phyloP scores from a whole-genome alignment of 2,888 invertebrate genomes.

The Creontiades dilutus region DNA sequence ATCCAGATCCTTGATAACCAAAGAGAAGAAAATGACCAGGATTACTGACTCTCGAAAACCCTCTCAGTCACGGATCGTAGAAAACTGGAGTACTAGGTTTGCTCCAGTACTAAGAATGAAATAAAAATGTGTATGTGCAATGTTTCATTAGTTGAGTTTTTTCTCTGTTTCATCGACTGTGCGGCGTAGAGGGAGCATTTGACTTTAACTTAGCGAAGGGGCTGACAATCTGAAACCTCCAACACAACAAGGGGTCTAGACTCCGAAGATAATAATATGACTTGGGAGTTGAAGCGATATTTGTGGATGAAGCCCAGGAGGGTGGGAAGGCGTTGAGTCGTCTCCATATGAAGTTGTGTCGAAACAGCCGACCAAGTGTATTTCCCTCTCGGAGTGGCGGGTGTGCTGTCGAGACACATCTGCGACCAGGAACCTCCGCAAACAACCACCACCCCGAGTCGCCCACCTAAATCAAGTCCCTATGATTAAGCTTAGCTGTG shows the following conservation, averaged over 20 bases:
- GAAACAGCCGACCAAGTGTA: slow-evolving; percentile 31
- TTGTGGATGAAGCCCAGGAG: background rate
- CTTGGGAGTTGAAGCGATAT: background rate
- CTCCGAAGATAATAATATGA: slow-evolving; percentile 10
- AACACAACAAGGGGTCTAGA: background rate
- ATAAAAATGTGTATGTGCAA: too few relatives aligned
- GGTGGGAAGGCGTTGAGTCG: background rate
- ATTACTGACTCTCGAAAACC: too few relatives aligned
- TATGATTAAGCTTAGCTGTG: background rate
- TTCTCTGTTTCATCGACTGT: too few relatives aligned
- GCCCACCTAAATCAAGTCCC: slow-evolving; percentile 4
- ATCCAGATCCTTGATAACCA: too few relatives aligned
- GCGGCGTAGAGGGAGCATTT: too few relatives aligned
- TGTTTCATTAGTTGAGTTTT: too few relatives aligned
- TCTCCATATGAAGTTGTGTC: slow-evolving; percentile 23
- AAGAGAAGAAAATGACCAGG: too few relatives aligned
- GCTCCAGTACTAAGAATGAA: too few relatives aligned
- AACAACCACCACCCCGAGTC: background rate
- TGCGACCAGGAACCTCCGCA: slow-evolving; percentile 24
- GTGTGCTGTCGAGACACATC: background rate
- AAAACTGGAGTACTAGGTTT: too few relatives aligned
- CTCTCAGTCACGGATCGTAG: too few relatives aligned
- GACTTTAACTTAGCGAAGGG: too few relatives aligned
- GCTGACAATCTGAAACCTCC: background rate
- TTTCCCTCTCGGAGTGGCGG: background rate